Evolutionary conservation across 2,113 vertebrate genomes (phyloP), one percentile per base, ranked within the genome.

Genomic region (Ptilorrhoa leucosticta): DNA sequence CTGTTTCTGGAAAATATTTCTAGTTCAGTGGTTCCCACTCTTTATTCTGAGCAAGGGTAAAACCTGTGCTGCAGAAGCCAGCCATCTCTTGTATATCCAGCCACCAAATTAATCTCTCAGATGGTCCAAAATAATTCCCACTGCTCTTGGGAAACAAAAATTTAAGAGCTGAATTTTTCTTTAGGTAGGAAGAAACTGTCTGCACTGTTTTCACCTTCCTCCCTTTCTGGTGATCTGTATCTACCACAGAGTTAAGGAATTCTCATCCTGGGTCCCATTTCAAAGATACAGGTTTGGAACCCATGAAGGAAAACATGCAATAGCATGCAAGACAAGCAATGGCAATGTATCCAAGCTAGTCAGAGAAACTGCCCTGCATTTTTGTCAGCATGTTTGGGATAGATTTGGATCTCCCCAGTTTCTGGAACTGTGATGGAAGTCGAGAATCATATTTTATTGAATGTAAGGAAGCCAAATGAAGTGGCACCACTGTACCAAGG

Each of bases 11-110:
- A 93, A 64, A 90, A 93, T 73, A 80, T 64, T 90, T 87, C 92
- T 93, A 96, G 93, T 95, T 94, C 93, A 94, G 87, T 91, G 96
- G 92, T 96, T 95, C 94, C 84, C 91, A 97, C 92, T 80, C 79
- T 76, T 88, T 73, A 33, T 70, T 80, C 47, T 75, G 30, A 89
- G 39, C 53, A 81, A 93, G 21, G 5, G 12, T 81, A 65, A 83
- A 90, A 64, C 1, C 35, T 22, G 31, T 91, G 47, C 71, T 96
- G 79, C 63, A 65, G 57, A 82, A 70, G 7, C 13, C 81, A 89
- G 39, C 3, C 21, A 26, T 31, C 16, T 92, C 47, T 66, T 20
- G 1, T 48, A 17, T 48, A 60, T 35, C 18, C 68, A 83, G 9
- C 24, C 65, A 60, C 16, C 17, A 78, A 77, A 86, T 90, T 89